Percentiles rank a stretch among this genome's conserved stretches.
Conservation (phyloP, 1,140 invertebrate genomes). For the Chelonus insularis region DNA sequence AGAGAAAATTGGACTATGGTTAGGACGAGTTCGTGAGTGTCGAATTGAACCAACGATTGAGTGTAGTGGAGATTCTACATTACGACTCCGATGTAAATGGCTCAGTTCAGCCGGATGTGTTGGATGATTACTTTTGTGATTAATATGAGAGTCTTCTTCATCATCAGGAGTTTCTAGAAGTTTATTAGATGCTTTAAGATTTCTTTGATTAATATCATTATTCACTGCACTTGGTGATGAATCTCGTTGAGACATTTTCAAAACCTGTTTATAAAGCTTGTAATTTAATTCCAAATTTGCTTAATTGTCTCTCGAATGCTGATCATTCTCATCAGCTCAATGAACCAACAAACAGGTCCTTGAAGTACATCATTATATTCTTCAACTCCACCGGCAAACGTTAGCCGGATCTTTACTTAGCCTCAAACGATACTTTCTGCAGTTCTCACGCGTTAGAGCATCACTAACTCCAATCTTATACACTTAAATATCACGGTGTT, state of each 20-base stretch:
- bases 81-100: constrained; percentile 6
- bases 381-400: not conserved
- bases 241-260: constrained; percentile 23
- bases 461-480: not conserved
- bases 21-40: constrained; percentile 15
- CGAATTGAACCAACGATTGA: constrained; percentile 8
- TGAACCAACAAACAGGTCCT: constrained; percentile 10
- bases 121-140: constrained; percentile 10
- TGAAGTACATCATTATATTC: constrained; percentile 13
- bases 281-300: constrained; percentile 20
- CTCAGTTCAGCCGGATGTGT: not conserved
- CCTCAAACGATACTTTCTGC: not conserved
- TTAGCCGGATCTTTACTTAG: not conserved
- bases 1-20: constrained; percentile 5
- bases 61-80: constrained; percentile 18
- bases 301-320: constrained; percentile 17
- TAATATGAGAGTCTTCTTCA: constrained; percentile 8
- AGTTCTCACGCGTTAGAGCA: constrained; percentile 7
- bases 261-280: not conserved
- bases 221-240: constrained; percentile 10
- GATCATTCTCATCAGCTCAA: constrained; percentile 4
- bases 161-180: not conserved
- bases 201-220: constrained; percentile 9
- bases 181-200: constrained; percentile 3
- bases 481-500: too few species aligned